phyloP scores from a whole-genome alignment of 1,140 invertebrate species.

The Ptiloglossa arizonensis region DNA sequence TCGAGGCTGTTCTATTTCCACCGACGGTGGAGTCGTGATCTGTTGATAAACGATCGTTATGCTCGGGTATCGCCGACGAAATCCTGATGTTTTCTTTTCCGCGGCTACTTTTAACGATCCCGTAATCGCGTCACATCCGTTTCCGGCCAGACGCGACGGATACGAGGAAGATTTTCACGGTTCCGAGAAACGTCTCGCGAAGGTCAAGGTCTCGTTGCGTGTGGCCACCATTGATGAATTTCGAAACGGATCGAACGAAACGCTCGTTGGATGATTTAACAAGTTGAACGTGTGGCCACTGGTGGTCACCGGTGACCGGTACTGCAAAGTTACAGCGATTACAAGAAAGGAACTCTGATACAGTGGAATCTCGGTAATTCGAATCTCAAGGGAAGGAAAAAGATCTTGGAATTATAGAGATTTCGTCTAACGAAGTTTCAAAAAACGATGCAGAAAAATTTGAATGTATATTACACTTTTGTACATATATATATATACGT shows the following conservation, averaged over 20 bases:
- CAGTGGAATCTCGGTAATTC: too few species aligned
- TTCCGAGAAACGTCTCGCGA: slow-evolving; percentile 14
- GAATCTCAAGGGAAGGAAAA: too few species aligned
- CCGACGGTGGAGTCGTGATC: not conserved
- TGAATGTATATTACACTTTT: too few species aligned
- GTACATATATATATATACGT: too few species aligned
- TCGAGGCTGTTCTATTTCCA: slow-evolving; percentile 13
- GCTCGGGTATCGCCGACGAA: not conserved
- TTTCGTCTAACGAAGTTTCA: too few species aligned
- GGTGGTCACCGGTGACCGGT: not conserved
- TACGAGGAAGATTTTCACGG: not conserved
- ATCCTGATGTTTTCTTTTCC: slow-evolving; percentile 37
- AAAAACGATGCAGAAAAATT: too few species aligned
- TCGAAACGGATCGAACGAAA: not conserved
- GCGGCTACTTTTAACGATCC: slow-evolving; percentile 31
- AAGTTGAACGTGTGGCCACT: too few species aligned
- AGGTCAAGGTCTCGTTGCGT: slow-evolving; percentile 19
- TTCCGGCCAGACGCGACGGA: slow-evolving; percentile 25
- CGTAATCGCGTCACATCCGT: slow-evolving; percentile 57
- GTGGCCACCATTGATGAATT: not conserved
- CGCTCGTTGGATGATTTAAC: slow-evolving; percentile 5
- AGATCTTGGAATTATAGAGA: too few species aligned
- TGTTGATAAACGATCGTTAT: slow-evolving; percentile 33
- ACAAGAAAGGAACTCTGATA: too few species aligned
- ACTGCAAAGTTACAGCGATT: too few species aligned